phyloP scores from a whole-genome alignment of 2,797 vertebrate genomes.

The Lophotriccus pileatus region DNA sequence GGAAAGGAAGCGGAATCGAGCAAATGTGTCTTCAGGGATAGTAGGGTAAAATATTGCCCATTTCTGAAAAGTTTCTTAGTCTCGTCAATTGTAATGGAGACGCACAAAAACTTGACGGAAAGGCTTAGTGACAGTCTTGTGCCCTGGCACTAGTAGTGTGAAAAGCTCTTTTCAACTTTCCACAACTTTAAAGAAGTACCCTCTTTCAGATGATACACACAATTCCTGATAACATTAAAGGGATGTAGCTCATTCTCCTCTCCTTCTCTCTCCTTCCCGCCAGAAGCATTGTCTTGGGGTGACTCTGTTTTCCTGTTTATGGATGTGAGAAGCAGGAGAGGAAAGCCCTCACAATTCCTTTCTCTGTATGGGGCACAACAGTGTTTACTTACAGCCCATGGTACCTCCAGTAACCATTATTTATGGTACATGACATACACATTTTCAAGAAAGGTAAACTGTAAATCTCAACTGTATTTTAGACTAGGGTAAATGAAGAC shows the following conservation, averaged over 20 bases:
- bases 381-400: not conserved
- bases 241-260: conserved; percentile 8
- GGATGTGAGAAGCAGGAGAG: not conserved
- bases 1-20: not conserved
- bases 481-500: not conserved
- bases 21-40: not conserved
- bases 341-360: not conserved
- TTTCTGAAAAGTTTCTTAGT: not conserved
- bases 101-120: not conserved
- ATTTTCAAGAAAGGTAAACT: not conserved
- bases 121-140: not conserved
- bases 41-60: not conserved
- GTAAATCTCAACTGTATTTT: not conserved
- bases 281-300: not conserved
- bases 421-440: not conserved
- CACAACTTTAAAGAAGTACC: not conserved
- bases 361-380: not conserved
- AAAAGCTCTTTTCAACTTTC: not conserved
- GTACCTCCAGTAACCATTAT: not conserved
- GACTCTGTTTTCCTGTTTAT: not conserved
- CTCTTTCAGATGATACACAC: not conserved
- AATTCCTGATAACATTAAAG: conserved; percentile 55
- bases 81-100: not conserved
- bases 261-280: not conserved
- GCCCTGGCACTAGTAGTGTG: not conserved